Evolutionary conservation across 2,797 vertebrate genomes (phyloP).

Genomic region (Dendrocincla tyrannina): DNA sequence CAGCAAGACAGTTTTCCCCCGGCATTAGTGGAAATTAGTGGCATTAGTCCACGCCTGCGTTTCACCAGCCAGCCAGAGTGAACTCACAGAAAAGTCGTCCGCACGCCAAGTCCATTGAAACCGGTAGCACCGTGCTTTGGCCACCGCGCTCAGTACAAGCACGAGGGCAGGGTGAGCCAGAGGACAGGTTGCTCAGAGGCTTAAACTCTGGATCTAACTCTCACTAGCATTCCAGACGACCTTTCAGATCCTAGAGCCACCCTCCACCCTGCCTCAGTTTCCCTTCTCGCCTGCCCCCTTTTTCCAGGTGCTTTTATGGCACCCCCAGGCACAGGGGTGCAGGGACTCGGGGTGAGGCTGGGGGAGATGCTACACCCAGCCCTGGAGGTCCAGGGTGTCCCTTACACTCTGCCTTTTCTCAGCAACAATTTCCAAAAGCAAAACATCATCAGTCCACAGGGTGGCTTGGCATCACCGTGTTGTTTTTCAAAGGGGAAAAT

Average conservation of each 20-base stretch:
- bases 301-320: rapidly evolving
- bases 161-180: slow-evolving; percentile 55
- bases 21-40: slow-evolving; percentile 24
- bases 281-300: background rate
- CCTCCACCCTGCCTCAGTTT: background rate
- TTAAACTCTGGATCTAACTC: slow-evolving; percentile 21
- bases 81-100: background rate
- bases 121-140: slow-evolving; percentile 19
- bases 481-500: background rate
- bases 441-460: background rate
- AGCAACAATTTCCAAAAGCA: background rate
- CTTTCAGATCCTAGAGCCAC: background rate
- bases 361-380: background rate
- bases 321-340: rapidly evolving
- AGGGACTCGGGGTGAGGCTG: background rate
- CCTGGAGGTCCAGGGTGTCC: rapidly evolving
- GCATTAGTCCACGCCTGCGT: slow-evolving; percentile 13
- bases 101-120: slow-evolving; percentile 8
- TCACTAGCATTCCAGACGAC: background rate
- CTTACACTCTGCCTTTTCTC: background rate
- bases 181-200: slow-evolving; percentile 50
- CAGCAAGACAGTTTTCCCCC: slow-evolving; percentile 33
- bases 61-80: background rate
- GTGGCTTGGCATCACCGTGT: rapidly evolving
- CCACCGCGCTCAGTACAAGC: background rate